phyloP scores from a whole-genome alignment of 2,797 vertebrate genomes.

The Xenentodon cancila region DNA sequence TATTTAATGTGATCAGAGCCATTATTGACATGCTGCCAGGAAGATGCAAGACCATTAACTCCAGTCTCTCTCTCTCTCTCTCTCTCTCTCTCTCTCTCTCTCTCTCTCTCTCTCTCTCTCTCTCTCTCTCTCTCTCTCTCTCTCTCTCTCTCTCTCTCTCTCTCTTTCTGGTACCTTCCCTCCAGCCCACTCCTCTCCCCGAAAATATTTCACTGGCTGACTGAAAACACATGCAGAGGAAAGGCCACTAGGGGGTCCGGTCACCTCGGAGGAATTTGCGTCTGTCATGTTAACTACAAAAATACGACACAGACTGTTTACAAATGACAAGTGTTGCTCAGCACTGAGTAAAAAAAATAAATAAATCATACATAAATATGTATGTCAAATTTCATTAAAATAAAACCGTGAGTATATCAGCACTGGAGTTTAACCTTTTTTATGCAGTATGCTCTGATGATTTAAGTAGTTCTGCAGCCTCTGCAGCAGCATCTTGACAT shows the following conservation, averaged over 20 bases:
- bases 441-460: not conserved
- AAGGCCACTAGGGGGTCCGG: conserved; percentile 45
- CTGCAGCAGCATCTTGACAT: conserved; percentile 21
- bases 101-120: conserved; percentile 79
- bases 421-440: conserved; percentile 10
- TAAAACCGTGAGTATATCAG: not conserved
- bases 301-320: conserved; percentile 37
- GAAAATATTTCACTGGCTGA: conserved; percentile 60
- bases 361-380: not conserved
- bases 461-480: conserved; percentile 5
- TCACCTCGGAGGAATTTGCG: conserved; percentile 63
- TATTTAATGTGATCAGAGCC: conserved; percentile 99
- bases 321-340: conserved; percentile 36
- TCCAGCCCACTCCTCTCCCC: conserved; percentile 76
- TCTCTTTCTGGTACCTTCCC: conserved; percentile 86
- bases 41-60: conserved; percentile 98
- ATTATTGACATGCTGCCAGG: conserved; percentile 99
- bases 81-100: conserved; percentile 74
- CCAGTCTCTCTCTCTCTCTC: conserved; percentile 73
- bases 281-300: conserved; percentile 70
- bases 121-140: conserved; percentile 74
- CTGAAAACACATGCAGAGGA: conserved; percentile 40
- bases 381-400: not conserved
- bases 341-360: conserved; percentile 16
- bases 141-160: conserved; percentile 39